phyloP scores from a whole-genome alignment of 2,888 invertebrate genomes.

The Allygus modestus region DNA sequence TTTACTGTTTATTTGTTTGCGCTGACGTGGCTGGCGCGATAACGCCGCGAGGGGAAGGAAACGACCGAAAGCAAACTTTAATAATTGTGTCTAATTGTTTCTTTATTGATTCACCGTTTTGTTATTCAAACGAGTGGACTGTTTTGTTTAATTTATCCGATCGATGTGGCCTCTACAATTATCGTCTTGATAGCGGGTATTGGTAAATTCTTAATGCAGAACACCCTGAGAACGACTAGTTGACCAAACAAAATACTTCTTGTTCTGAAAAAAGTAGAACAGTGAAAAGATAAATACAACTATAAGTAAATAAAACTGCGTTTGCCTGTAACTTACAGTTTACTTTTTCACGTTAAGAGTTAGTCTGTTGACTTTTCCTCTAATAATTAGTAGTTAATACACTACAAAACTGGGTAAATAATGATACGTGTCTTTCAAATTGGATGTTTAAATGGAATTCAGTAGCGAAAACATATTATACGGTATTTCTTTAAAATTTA shows the following conservation, averaged over 20 bases:
- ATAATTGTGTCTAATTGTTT: constrained; percentile 62
- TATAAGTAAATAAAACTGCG: too few species aligned
- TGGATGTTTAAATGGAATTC: too few species aligned
- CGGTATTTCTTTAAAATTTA: too few species aligned
- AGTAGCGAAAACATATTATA: too few species aligned
- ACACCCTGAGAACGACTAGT: neutral
- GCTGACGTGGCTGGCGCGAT: constrained; percentile 68
- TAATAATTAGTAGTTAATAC: too few species aligned
- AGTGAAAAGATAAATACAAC: too few species aligned
- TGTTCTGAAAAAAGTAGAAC: too few species aligned
- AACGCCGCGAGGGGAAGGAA: constrained; percentile 61
- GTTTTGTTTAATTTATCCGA: constrained; percentile 56
- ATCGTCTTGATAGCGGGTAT: constrained; percentile 45
- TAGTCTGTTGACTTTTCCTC: too few species aligned
- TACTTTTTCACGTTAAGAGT: too few species aligned
- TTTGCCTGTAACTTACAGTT: too few species aligned
- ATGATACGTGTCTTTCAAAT: too few species aligned
- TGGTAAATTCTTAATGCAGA: constrained; percentile 33
- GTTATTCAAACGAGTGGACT: constrained; percentile 57
- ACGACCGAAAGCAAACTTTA: constrained; percentile 58
- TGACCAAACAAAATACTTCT: neutral
- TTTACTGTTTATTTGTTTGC: constrained; percentile 71
- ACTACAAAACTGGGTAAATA: too few species aligned
- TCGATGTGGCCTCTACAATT: constrained; percentile 50
- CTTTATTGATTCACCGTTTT: constrained; percentile 61